These are phyloP conservation scores for Buceros bicornis DNA, from an alignment of 2,797 vertebrate genomes.

Conservation along the genomic window DNA sequence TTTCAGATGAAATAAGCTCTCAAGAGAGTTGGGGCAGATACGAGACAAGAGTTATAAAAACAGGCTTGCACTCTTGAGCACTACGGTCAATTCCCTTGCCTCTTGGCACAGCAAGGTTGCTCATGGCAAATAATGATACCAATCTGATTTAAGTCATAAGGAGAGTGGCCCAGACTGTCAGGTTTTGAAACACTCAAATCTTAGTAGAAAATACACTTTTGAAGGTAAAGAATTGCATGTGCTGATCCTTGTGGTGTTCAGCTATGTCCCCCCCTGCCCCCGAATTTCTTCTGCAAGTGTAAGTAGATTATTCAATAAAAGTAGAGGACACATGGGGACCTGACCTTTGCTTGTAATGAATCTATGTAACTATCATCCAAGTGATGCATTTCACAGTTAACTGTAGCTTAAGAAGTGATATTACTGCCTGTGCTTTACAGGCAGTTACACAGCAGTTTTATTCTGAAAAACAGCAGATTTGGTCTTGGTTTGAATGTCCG, in stretches of 20 bases:
- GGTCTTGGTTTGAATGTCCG: neutral
- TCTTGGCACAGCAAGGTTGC: neutral
- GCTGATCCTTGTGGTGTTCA: neutral
- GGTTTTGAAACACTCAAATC: neutral
- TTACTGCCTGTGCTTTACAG: neutral
- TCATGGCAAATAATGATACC: neutral
- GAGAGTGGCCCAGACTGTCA: neutral
- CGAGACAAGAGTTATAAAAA: neutral
- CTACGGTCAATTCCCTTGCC: neutral
- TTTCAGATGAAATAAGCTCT: neutral
- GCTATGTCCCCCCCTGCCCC: neutral
- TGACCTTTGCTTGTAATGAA: constrained; percentile 33
- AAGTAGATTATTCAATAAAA: neutral
- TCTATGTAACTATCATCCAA: neutral
- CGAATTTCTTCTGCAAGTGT: neutral
- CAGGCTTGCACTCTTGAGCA: neutral
- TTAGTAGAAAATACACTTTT: neutral
- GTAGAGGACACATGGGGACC: neutral
- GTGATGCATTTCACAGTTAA: neutral
- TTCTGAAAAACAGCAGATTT: neutral
- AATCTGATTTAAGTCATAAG: neutral
- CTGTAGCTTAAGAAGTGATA: neutral
- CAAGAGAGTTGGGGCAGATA: neutral
- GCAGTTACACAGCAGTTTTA: neutral
- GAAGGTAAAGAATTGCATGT: neutral